Base-by-base conservation (phyloP, 2,888 invertebrate genomes). In the Cataglyphis rosenhaueri region DNA sequence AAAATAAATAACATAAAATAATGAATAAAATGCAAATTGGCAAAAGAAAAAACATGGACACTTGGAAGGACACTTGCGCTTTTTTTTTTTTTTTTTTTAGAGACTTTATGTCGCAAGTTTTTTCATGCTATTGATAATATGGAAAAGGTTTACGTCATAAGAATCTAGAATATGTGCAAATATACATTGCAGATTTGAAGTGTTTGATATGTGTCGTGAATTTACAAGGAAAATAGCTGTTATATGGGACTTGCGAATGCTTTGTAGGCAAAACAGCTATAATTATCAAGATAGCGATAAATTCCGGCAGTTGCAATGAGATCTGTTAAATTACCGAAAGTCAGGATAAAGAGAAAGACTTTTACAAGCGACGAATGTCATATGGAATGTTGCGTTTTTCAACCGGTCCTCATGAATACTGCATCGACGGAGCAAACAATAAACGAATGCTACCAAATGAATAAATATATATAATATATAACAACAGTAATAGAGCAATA, bases 311-410 rank as follows among this genome's bases (percentile, higher is more conserved):
- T 82, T 68, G 66, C 25, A 76, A 25, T 85, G 86, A 87, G 83
- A 89, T 87, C 82, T 75, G 68, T 55, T 65, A 71, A 82, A 84
- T 76, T 66, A 84, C 61, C 35, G 73, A 38, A 79, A 32, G 66
- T 21, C 25, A 62, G 32, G 5, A 21, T 41, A 62, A 71, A 64
- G 38, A 9, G 61, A 41, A 75, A 83, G 41, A 76, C 32, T 64
- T 87, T 81, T 65, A 55, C 35, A 81, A 15, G 35, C 48, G 66
- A 81, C 79, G 86, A 91, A 90, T 87, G 87, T 88, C 78, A 62
- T 79, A 71, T 87, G 91, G 90, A 92, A 92, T 91, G 92, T 90
- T 86, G 68, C 81, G 83, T 85, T 88, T 81, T 79, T 21, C 73
- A 35, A 75, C 52, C 74, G 76, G 75, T 57, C 75, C 73, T 75